Base-by-base conservation (phyloP, 2,888 invertebrate genomes). In the Conistra vaccinii region DNA sequence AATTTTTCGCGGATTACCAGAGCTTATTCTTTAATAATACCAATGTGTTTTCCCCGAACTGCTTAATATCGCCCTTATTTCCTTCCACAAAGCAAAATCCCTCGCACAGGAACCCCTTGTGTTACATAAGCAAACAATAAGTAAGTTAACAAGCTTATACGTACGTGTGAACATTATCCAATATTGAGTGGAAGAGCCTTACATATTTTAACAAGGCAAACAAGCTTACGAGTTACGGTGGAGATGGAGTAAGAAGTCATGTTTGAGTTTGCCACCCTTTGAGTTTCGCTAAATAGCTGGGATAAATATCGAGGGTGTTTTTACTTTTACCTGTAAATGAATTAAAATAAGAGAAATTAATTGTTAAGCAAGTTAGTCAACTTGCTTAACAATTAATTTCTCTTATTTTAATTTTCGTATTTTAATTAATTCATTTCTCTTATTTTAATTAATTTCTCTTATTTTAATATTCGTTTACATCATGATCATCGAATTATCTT, bases 111-210 rank as follows among this genome's bases (percentile, higher is more conserved):
- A 81, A 53, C 66, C 77, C 57, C 66, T 53, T 74, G 58, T 51
- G 69, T 83, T 81, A 73, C 61, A 58, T 73, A 76, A 76, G 60
- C 73, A 80, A 76, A 75, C 71, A 72, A 76, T 77, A 71, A 66
- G 66, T 68, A 74, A 57, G 76, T 69, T 86, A 86, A 86, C 85
- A 86, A 68, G 86, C 80, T 86, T 87, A 86, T 78, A 10, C 39
- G 69, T 78, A 77, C 69, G 85, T 78, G 80, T 80, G 72, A 85
- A 77, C 87, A 80, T 85, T 87, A 86, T 85, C 85, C 85, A 87
- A 85, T 86, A 86, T 85, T 80, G 78, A 81, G 76, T 73, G 51
- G 63, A 63, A 65, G 70, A 76, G 69, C 67, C 80, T 80, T 75
- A 71, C 81, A 81, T 83, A 76, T 83, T 84, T 80, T 70, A 79